Conservation (phyloP, 2,797 vertebrate species). For the Podarcis siculus region DNA sequence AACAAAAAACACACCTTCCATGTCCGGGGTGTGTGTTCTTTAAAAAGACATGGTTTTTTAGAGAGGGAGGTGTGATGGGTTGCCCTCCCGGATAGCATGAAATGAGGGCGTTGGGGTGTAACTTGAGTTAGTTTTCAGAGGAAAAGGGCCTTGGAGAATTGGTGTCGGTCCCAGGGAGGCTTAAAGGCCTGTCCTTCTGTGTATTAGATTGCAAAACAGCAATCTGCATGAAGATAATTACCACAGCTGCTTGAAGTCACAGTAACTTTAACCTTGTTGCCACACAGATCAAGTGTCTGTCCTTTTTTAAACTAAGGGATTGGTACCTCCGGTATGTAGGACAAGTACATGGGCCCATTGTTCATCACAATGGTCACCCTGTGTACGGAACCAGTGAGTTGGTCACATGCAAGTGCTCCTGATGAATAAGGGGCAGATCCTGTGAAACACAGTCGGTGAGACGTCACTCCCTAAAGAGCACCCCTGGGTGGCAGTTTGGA, state of each 20-base stretch:
- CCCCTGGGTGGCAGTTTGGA: background rate
- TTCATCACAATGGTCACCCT: background rate
- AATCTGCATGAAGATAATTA: background rate
- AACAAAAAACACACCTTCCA: background rate
- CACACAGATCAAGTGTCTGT: background rate
- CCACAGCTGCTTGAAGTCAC: background rate
- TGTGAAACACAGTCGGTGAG: no score
- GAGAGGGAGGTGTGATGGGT: background rate
- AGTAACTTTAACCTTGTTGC: background rate
- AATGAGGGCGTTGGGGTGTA: background rate
- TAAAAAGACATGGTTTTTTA: background rate
- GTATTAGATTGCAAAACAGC: background rate
- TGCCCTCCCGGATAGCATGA: background rate
- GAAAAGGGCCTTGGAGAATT: background rate
- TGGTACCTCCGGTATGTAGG: background rate
- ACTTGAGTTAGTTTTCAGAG: background rate
- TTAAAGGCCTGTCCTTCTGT: background rate
- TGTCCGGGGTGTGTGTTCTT: background rate
- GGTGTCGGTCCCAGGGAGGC: background rate
- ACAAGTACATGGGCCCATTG: background rate
- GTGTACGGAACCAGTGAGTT: background rate
- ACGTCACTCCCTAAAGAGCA: background rate
- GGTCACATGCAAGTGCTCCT: background rate
- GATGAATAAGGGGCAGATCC: no score
- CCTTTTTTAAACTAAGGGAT: background rate